These are phyloP conservation scores for Crotophaga sulcirostris DNA, from an alignment of 2,113 vertebrate genomes.

Conservation along the genomic window DNA sequence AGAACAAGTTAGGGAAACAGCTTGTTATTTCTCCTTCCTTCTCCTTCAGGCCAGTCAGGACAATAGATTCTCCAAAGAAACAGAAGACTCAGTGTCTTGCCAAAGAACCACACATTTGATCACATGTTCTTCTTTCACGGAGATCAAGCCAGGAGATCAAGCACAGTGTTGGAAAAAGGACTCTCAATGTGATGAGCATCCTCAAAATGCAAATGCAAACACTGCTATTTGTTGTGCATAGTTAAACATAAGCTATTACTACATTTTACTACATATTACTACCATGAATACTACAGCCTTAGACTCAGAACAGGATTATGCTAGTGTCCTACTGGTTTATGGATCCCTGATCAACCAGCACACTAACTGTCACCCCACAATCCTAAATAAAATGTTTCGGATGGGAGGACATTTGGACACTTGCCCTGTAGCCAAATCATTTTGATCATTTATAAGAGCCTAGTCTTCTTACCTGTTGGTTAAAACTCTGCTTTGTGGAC, in stretches of 20 bases:
- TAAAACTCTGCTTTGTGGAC: background rate
- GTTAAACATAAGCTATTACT: background rate
- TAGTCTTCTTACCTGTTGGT: background rate
- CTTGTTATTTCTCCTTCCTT: background rate
- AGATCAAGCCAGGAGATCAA: background rate
- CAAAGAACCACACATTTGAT: background rate
- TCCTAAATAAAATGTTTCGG: background rate
- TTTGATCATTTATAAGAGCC: background rate
- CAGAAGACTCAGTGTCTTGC: background rate
- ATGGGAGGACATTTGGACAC: background rate
- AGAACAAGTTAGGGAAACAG: background rate
- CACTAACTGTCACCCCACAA: background rate
- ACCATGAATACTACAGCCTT: background rate
- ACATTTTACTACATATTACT: background rate
- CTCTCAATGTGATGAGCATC: background rate
- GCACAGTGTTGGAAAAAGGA: background rate
- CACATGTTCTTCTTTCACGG: background rate
- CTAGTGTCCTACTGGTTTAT: background rate
- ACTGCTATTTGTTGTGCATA: background rate
- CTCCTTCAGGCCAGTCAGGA: background rate
- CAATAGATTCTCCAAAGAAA: background rate
- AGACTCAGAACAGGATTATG: background rate
- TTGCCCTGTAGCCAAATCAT: background rate
- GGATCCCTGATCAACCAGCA: background rate
- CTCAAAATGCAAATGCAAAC: background rate